phyloP scores from a whole-genome alignment of 2,888 invertebrate genomes.

The Conistra vaccinii region DNA sequence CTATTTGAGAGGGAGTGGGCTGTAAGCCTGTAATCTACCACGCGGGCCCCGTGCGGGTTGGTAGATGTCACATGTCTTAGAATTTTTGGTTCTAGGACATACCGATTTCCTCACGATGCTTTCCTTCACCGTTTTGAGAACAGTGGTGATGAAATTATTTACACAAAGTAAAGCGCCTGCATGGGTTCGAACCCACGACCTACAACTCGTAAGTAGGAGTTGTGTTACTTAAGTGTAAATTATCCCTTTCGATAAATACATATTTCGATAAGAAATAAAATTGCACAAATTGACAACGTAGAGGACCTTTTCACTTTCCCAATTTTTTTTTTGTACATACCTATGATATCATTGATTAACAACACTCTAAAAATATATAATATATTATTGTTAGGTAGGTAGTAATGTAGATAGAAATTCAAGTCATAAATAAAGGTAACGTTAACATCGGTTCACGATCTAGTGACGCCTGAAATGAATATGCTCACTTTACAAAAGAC shows the following conservation, averaged over 20 bases:
- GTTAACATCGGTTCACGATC: constrained; percentile 14
- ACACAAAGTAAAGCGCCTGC: too few species aligned
- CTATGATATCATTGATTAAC: background rate
- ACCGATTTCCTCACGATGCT: too few species aligned
- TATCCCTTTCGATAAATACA: background rate
- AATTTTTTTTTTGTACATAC: background rate
- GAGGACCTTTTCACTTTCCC: background rate
- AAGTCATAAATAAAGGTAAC: constrained; percentile 16
- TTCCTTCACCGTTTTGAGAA: too few species aligned
- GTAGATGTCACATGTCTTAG: too few species aligned
- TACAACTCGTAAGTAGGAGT: background rate
- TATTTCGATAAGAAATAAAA: background rate
- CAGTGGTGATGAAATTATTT: too few species aligned
- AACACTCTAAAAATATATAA: background rate
- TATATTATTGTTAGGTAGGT: background rate
- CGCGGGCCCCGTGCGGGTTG: too few species aligned
- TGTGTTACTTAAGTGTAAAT: background rate
- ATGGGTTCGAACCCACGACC: too few species aligned
- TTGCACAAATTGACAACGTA: background rate
- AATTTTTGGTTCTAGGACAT: too few species aligned
- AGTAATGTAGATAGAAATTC: background rate
- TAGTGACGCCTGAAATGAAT: constrained; percentile 45
- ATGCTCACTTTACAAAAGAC: constrained; percentile 50
- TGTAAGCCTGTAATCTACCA: too few species aligned
- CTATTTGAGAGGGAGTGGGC: too few species aligned